Conservation (phyloP, 2,797 vertebrate species). For the Tiaroga cobitis region DNA sequence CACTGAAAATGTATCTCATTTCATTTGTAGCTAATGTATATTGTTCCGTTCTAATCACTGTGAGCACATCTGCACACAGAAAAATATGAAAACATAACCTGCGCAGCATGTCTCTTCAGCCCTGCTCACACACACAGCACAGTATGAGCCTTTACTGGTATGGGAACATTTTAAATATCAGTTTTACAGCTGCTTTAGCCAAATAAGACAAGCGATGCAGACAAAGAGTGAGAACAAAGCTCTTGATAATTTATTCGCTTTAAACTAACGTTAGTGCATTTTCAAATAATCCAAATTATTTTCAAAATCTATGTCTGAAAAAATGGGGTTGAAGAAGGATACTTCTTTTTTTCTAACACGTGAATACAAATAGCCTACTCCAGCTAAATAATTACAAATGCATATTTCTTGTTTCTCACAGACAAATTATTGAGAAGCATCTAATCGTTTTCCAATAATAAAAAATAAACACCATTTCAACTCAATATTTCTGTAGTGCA, state of each 20-base stretch:
- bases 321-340: not conserved
- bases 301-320: not conserved
- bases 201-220: conserved; percentile 25
- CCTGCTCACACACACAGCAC: conserved; percentile 40
- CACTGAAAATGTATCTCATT: not conserved
- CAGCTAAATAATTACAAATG: not conserved
- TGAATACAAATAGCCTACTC: not conserved
- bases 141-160: conserved; percentile 42
- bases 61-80: conserved; percentile 46
- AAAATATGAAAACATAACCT: conserved; percentile 52
- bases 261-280: not conserved
- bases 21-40: conserved; percentile 5
- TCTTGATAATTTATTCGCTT: not conserved
- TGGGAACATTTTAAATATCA: conserved; percentile 52
- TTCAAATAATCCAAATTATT: not conserved
- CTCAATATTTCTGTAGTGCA: not conserved
- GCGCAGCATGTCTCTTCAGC: conserved; percentile 43
- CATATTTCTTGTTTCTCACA: not conserved
- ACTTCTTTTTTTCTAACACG: not conserved
- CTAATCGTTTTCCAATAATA: not conserved
- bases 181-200: conserved; percentile 47
- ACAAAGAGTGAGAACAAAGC: conserved; percentile 12
- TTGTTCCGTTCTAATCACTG: conserved; percentile 24
- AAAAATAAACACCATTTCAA: not conserved
- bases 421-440: not conserved